Base-by-base conservation (phyloP, 2,113 vertebrate species). In the Macrotis lagotis region DNA sequence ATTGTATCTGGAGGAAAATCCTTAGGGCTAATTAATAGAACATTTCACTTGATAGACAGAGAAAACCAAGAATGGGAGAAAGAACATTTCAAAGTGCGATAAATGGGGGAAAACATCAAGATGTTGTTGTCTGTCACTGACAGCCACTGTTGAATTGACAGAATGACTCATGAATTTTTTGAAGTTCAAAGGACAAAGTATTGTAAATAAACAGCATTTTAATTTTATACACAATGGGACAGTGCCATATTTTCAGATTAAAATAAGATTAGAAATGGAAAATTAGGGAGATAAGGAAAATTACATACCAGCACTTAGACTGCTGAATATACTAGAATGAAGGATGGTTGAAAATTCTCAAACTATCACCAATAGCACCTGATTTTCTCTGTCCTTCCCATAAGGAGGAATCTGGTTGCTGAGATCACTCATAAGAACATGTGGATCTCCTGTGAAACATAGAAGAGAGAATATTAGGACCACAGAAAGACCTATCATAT, bases 11-110 rank as follows among this genome's bases (percentile, higher is more conserved):
- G 55, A 37, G 88, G 28, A 88, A 97, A 49, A 50, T 48, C 11
- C 9, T 26, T 28, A 91, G 83, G 88, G 90, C 66, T 91, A 94
- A 94, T 95, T 88, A 97, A 93, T 83, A 96, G 48, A 95, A 59
- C 1, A 66, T 93, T 97, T 97, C n/a, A n/a, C n/a, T n/a, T n/a
- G n/a, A n/a, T n/a, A n/a, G n/a, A n/a, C 52, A 91, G 94, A 74
- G 0, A 51, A 5, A 0, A 0, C 8, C 93, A 96, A 94, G 8
- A 26, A 96, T 88, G 83, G 16, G 88, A 96, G 52, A 90, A 91
- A 95, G 95, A 66, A 91, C 95, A 31, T 93, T 89, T 47, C n/a
- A 47, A 51, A 51, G 31, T 50, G 52, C 16, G 91, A 48, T 47
- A 92, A 93, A 96, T 25, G 74, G 91, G 5, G 92, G 93, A 91